Evolutionary conservation across 2,888 invertebrate genomes (phyloP).

Genomic region (Lasioglossum marginatum): DNA sequence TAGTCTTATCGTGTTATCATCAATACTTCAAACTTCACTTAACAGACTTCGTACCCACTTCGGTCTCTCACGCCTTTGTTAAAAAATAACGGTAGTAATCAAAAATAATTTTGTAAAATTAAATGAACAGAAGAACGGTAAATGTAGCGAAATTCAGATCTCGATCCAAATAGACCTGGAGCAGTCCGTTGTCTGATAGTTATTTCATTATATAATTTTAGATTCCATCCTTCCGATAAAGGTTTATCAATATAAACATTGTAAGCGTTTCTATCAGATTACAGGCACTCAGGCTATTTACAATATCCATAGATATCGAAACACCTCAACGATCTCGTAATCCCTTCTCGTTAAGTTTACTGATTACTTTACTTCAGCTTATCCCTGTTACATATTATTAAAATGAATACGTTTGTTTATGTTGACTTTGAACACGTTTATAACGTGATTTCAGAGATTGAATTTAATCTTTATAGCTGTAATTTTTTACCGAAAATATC

Average conservation of each 20-base stretch:
- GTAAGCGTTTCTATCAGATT: conserved; percentile 32
- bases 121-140: not conserved
- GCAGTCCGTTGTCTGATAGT: not conserved
- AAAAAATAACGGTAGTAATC: not conserved
- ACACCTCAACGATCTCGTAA: not conserved
- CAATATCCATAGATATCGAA: conserved; percentile 34
- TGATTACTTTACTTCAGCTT: conserved; percentile 11
- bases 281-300: conserved; percentile 37
- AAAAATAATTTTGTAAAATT: not conserved
- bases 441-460: conserved; percentile 2
- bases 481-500: conserved; percentile 34
- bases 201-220: not conserved
- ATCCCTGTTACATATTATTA: not conserved
- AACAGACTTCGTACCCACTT: not conserved
- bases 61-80: not conserved
- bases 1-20: conserved; percentile 8
- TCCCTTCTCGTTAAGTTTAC: not conserved
- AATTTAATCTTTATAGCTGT: conserved; percentile 15
- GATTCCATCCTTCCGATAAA: not conserved
- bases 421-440: not conserved
- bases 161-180: not conserved
- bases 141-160: not conserved
- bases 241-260: conserved; percentile 42
- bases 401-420: not conserved
- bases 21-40: not conserved